These are phyloP conservation scores for Drosophila grimshawi DNA, from an alignment of 1,140 invertebrate species.

Conservation along the genomic window DNA sequence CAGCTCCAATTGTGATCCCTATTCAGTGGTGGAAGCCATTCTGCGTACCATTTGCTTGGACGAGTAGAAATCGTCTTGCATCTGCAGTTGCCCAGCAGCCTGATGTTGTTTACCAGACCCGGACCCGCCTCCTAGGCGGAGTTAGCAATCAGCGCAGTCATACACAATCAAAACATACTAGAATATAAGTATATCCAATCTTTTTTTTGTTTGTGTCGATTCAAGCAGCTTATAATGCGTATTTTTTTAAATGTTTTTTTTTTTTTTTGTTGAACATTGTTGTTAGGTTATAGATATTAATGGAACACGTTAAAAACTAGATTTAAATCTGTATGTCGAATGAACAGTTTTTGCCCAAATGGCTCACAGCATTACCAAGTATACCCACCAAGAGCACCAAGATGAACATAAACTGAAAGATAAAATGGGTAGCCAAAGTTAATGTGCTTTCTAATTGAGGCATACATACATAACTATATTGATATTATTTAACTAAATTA, in stretches of 20 bases:
- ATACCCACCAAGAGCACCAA: constrained; percentile 13
- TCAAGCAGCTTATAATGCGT: constrained; percentile 23
- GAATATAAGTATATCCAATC: constrained; percentile 44
- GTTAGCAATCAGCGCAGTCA: constrained; percentile 40
- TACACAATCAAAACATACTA: constrained; percentile 24
- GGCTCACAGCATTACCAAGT: constrained; percentile 8
- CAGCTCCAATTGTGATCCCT: constrained; percentile 94
- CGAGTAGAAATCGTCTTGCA: constrained; percentile 84
- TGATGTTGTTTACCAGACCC: not conserved
- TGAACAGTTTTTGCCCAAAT: constrained; percentile 6
- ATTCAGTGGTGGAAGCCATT: constrained; percentile 88
- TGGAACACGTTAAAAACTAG: constrained; percentile 5
- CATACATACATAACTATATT: constrained; percentile 18
- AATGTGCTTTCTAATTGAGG: constrained; percentile 32
- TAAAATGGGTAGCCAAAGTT: constrained; percentile 4
- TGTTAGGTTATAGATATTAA: constrained; percentile 38
- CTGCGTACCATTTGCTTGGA: constrained; percentile 89
- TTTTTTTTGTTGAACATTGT: constrained; percentile 46
- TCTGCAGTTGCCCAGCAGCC: not conserved
- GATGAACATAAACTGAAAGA: constrained; percentile 8
- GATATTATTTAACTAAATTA: not conserved
- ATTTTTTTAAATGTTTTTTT: constrained; percentile 29
- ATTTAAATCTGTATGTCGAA: constrained; percentile 6
- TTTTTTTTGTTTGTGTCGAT: constrained; percentile 24
- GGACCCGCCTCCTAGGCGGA: constrained; percentile 33